Evolutionary conservation across 2,113 vertebrate genomes (phyloP), one percentile per base, ranked within the genome.

Genomic region (Tretioscincus oriximinensis): DNA sequence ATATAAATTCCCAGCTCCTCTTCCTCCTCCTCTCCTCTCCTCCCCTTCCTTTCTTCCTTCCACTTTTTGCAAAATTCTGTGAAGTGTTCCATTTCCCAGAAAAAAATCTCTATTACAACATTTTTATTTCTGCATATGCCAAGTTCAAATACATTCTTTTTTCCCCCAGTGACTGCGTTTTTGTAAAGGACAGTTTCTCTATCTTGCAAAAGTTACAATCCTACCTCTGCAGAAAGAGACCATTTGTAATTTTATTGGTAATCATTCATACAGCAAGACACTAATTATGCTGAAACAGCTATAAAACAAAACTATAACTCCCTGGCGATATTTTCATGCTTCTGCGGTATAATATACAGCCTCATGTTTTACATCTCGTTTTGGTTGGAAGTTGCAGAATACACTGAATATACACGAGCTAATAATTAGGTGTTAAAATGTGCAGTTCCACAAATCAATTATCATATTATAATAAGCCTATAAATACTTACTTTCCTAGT

Each of bases 211-310:
- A 86, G 73, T 6, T n/a, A 67, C 76, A 35, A 29, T 14, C 1
- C 21, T 89, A 86, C 24, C 20, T 78, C 35, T 24, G 82, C 61
- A 5, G 28, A 86, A 69, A 83, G 2, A 49, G 1, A 49, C 1
- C 73, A 72, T 86, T 83, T 87, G 47, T n/a, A 10, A 65, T 86
- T 84, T 74, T 88, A 78, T 76, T 78, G n/a, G 1, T 82, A 68
- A 70, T 1, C 45, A 86, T 76, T 84, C 49, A 41, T 65, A 47
- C 1, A 29, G 70, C 45, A 81, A 90, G 80, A 0, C 0, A 4
- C 3, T 60, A 78, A 58, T 60, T 86, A 61, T 77, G 78, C 24
- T 81, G 11, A 85, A 82, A 7, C 20, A 63, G 8, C 1, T 73
- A 51, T 81, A 80, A 87, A 82, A 75, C 28, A 26, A 82, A 87